Base-by-base conservation (phyloP, 64 coral and sea anemone species). In the Montipora sp. region DNA sequence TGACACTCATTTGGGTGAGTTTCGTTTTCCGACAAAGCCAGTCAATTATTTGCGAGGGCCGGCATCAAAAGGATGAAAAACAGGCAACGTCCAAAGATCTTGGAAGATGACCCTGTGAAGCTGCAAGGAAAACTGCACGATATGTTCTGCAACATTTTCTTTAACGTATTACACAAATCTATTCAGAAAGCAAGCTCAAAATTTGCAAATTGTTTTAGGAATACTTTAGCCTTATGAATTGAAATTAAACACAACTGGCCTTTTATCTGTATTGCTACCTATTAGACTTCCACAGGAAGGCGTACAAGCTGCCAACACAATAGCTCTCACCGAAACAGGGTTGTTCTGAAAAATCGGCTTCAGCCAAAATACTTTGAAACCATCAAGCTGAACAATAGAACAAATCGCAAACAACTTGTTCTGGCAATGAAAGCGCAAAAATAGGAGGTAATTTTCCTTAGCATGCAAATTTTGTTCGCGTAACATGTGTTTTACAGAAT, bases 21-120 rank as follows among this genome's bases (percentile, higher is more conserved):
- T 84, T 85, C 47, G 68, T 49, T 85, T 70, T 65, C 15, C 61
- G 65, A 70, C 6, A 85, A 85, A 85, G 8, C 8, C 82, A 49
- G 68, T 85, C 49, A 71, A 85, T 70, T 68, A 85, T 85, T 44
- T 47, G 47, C 47, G 59, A 85, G 68, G 49, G 36, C 14, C 45
- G 15, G 16, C 15, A 46, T 49, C 44, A 78, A 78, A 48, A 47
- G 49, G 44, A 36, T 16, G 19, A 78, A 78, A 15, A 78, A 49
- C 8, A 75, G 47, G 59, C 58, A 46, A 83, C 55, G 59, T 83
- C 53, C 46, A 66, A 83, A 83, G 59, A 83, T 18, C 11, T 71
- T 2, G 36, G 36, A 36, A 36, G 36, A 36, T 36, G 36, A 36
- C 36, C 36, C 36, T 36, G 36, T 36, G 36, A 36, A 36, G 36